phyloP scores from a whole-genome alignment of 2,797 vertebrate species.

The Margarornis squamiger region DNA sequence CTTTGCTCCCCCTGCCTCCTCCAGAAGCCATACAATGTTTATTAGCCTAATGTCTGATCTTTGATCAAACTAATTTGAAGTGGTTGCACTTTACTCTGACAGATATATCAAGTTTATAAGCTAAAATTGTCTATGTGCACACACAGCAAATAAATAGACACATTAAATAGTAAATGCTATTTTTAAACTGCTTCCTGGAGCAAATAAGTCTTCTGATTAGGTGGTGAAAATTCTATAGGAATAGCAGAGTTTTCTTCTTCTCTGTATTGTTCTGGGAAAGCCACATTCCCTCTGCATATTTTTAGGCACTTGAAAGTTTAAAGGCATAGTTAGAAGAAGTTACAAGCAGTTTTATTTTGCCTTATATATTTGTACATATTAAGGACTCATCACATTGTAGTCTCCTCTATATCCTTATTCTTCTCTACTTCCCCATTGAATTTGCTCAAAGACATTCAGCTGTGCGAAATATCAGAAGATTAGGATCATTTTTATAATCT shows the following conservation, averaged over 20 bases:
- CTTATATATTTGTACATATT: not conserved
- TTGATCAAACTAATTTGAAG: constrained; percentile 74
- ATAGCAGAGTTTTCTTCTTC: not conserved
- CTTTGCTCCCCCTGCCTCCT: not conserved
- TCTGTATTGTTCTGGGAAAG: not conserved
- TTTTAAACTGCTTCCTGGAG: constrained; percentile 25
- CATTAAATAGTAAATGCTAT: constrained; percentile 65
- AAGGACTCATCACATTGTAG: not conserved
- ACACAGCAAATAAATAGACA: constrained; percentile 56
- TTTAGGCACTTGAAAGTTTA: not conserved
- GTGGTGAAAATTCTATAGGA: constrained; percentile 20
- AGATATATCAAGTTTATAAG: constrained; percentile 69
- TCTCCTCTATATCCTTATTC: not conserved
- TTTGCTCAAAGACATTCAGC: not conserved
- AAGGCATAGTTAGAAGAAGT: not conserved
- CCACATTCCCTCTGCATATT: not conserved
- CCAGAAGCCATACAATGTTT: constrained; percentile 65
- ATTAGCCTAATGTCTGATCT: constrained; percentile 65
- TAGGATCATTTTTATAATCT: not conserved
- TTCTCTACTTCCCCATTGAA: not conserved
- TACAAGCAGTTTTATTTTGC: not conserved
- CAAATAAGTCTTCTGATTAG: constrained; percentile 57
- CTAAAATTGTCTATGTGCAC: constrained; percentile 49
- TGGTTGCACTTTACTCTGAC: constrained; percentile 57
- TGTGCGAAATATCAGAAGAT: not conserved